A percentile compares a stretch with the other conserved stretches of the same genome.
Conservation (phyloP, 2,888 invertebrate species). For the Dasypogon diadema region DNA sequence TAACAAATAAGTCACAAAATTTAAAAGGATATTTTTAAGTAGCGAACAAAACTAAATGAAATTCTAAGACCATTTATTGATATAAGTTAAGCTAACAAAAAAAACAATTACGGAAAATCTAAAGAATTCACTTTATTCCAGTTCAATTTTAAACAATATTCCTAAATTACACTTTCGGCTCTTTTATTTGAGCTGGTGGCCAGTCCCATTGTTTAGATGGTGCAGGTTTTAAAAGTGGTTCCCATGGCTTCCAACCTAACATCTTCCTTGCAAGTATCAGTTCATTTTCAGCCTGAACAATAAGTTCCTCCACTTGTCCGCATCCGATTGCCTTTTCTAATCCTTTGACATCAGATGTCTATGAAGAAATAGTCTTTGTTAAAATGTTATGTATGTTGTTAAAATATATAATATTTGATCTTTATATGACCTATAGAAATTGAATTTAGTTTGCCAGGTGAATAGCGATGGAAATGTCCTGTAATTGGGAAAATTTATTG, state of each 20-base stretch:
- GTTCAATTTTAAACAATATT: neutral
- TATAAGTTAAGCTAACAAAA: too few species aligned
- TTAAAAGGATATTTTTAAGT: too few species aligned
- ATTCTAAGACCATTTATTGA: too few species aligned
- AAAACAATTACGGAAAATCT: too few species aligned
- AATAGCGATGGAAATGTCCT: too few species aligned
- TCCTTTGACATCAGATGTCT: slow-evolving; percentile 71
- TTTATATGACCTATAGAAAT: too few species aligned
- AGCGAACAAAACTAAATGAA: too few species aligned
- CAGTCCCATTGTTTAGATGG: slow-evolving; percentile 95
- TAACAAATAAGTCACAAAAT: too few species aligned
- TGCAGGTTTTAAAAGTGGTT: slow-evolving; percentile 80
- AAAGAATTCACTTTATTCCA: neutral
- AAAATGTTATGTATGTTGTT: too few species aligned
- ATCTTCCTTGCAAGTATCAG: slow-evolving; percentile 87
- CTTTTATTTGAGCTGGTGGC: slow-evolving; percentile 77
- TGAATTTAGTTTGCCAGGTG: too few species aligned
- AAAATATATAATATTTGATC: too few species aligned
- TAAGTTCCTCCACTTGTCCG: slow-evolving; percentile 92
- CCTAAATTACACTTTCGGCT: slow-evolving; percentile 63
- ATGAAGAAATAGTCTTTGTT: neutral
- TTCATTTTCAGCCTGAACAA: slow-evolving; percentile 95
- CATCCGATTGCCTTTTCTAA: slow-evolving; percentile 88
- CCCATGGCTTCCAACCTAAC: slow-evolving; percentile 95
- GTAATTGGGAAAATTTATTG: too few species aligned